Conservation (phyloP, 1,140 invertebrate species). For the Saccostrea echinata region DNA sequence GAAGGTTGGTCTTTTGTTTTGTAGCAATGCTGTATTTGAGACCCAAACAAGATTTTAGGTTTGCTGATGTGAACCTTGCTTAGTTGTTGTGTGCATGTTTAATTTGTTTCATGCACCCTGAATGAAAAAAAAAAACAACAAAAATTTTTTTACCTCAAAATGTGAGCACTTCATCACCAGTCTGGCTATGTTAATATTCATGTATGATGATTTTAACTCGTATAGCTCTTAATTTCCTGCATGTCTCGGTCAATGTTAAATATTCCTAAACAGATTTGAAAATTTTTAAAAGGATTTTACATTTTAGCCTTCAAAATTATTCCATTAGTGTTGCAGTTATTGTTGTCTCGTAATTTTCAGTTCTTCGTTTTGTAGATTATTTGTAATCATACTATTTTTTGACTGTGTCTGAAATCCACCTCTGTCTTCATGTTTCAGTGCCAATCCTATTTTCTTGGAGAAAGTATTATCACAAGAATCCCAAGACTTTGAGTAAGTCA, state of each 20-base stretch:
- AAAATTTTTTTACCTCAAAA: not conserved
- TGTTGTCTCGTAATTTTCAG: not conserved
- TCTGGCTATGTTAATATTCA: not conserved
- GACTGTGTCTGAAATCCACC: not conserved
- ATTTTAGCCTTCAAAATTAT: not conserved
- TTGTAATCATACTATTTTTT: not conserved
- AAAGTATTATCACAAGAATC: constrained; percentile 37
- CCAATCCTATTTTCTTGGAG: constrained; percentile 24
- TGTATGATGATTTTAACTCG: not conserved
- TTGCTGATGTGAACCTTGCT: constrained; percentile 2
- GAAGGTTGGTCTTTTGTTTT: constrained; percentile 2
- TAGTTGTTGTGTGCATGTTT: constrained; percentile 19
- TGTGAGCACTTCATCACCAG: not conserved
- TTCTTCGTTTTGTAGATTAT: not conserved
- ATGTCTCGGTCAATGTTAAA: not conserved
- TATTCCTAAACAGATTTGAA: not conserved
- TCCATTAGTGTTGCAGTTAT: not conserved
- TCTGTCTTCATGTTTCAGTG: not conserved
- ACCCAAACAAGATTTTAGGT: constrained; percentile 37
- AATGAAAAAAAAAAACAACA: not conserved
- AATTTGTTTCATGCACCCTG: constrained; percentile 20
- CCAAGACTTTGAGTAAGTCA: constrained; percentile 22
- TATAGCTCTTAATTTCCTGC: not conserved
- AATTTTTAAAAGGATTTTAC: not conserved
- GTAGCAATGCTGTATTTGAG: constrained; percentile 27